Percentiles rank a stretch among this genome's conserved stretches.
These are phyloP conservation scores for Okamejei kenojei DNA, from an alignment of 2,797 vertebrate species.

Conservation along the genomic window DNA sequence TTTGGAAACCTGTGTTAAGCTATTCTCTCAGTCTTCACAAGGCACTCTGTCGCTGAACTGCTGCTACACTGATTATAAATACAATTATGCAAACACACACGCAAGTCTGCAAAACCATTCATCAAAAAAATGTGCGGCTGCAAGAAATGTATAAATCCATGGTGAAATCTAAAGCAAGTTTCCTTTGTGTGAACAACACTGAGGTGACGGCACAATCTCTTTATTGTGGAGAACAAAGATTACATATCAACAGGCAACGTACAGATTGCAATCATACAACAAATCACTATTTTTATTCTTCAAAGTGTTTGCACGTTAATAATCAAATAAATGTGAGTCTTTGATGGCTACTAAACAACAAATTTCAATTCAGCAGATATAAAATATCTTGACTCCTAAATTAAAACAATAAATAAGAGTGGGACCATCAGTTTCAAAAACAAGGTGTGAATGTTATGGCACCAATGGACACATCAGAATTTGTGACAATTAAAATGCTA, in stretches of 20 bases:
- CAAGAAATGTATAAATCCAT: neutral
- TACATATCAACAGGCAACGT: neutral
- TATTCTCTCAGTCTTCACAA: neutral
- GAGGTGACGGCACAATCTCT: neutral
- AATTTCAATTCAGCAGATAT: neutral
- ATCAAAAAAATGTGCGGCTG: neutral
- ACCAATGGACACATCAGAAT: neutral
- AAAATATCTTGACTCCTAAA: neutral
- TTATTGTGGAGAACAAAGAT: constrained; percentile 25
- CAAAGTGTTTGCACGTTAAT: neutral
- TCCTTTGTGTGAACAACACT: neutral
- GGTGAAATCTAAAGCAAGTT: neutral
- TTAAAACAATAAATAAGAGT: neutral
- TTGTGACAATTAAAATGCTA: neutral
- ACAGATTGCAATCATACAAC: neutral
- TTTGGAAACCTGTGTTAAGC: neutral
- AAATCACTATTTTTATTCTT: neutral
- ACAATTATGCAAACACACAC: neutral
- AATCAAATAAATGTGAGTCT: neutral
- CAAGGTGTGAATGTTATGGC: neutral
- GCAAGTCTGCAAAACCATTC: neutral
- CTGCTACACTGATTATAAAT: neutral
- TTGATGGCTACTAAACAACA: neutral
- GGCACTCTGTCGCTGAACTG: neutral
- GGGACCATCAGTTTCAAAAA: neutral